Percentiles rank a stretch among this genome's conserved stretches.
Conservation (phyloP, 35 echinoderm and acorn worm genomes). For the Holothuria glaberrima region DNA sequence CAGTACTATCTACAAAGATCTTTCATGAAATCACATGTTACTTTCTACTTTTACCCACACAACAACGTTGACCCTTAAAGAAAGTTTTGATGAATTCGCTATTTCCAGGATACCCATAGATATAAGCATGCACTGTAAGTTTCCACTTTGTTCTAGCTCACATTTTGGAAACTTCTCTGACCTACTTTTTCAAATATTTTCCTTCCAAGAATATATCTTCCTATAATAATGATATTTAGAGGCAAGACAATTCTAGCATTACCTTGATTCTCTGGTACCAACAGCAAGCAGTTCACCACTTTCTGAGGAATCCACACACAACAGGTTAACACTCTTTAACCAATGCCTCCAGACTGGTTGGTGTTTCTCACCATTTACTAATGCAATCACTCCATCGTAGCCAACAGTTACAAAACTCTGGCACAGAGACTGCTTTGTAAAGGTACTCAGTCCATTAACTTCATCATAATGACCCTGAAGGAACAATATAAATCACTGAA, state of each 20-base stretch:
- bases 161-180: too few relatives aligned
- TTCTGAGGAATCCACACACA: constrained; percentile 76
- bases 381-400: constrained; percentile 80
- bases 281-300: constrained; percentile 62
- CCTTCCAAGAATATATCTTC: too few relatives aligned
- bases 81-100: too few relatives aligned
- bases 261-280: constrained; percentile 83
- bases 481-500: too few relatives aligned
- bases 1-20: too few relatives aligned
- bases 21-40: too few relatives aligned
- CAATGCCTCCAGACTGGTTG: constrained; percentile 80
- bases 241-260: background rate
- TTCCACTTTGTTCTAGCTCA: too few relatives aligned
- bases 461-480: constrained; percentile 94
- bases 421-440: constrained; percentile 1
- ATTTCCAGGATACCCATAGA: too few relatives aligned
- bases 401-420: constrained; percentile 79
- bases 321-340: constrained; percentile 82
- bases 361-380: constrained; percentile 66
- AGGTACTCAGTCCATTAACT: constrained; percentile 46
- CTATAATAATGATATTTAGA: background rate
- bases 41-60: too few relatives aligned
- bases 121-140: too few relatives aligned
- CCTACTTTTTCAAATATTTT: too few relatives aligned
- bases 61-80: too few relatives aligned